Evolutionary conservation across 2,113 vertebrate genomes (phyloP), one percentile per base, ranked within the genome.

Genomic region (Cairina moschata): DNA sequence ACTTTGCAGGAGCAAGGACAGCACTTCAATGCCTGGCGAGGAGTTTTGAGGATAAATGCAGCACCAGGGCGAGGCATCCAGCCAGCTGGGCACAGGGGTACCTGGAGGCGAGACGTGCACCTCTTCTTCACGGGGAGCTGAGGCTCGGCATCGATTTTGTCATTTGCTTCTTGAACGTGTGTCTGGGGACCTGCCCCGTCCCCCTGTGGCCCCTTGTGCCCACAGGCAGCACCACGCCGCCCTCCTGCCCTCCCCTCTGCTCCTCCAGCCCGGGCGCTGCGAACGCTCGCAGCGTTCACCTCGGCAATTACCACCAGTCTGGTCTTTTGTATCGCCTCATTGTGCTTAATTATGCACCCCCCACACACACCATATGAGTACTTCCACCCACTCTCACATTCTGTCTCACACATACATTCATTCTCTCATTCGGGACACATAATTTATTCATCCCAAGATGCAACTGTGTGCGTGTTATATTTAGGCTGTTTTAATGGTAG

Each of bases 321-420:
- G 94, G 90, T 93, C 94, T 95, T 95, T 91, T 96, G 94, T 96
- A 95, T 94, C 93, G 86, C 90, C 95, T 97, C 96, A 93, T 97
- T 97, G 97, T 97, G 95, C 97, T 98, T 97, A 97, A 97, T 96
- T 97, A 97, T 97, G 98, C 97, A 96, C 96, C 96, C 97, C 96
- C 88, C 96, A 79, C 96, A 96, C 96, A 96, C 95, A 79, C 94
- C 97, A 97, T 98, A 97, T 97, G 96, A 98, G 97, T 93, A 97
- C 97, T 97, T 97, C 97, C 97, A 89, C 98, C 97, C 97, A 97
- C 97, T 96, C 96, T 63, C 96, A 96, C 98, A 97, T 97, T 97
- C 98, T 98, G 97, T 97, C 97, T 98, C 97, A 96, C 97, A 97
- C 97, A 95, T 97, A 97, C 97, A 97, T 95, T 97, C 96, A 71